A percentile compares a stretch with the other conserved stretches of the same genome.
Evolutionary conservation across 2,888 invertebrate species (phyloP).

Genomic region (Amphipyra tragopoginis): DNA sequence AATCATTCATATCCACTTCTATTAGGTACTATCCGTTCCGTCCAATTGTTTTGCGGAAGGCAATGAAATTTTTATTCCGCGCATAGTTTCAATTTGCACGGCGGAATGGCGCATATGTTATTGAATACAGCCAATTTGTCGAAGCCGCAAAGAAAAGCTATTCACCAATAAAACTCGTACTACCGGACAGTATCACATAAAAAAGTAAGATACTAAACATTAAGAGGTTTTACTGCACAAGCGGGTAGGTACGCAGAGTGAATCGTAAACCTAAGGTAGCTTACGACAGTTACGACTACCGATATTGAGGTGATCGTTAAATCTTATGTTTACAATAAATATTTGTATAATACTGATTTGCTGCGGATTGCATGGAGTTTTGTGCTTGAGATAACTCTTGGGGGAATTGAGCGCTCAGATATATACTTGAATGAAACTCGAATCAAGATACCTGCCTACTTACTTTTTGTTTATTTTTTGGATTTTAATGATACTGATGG

Average conservation of each 20-base stretch:
- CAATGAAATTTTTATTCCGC: no score
- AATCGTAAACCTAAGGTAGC: slow-evolving; percentile 30
- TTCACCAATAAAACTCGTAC: slow-evolving; percentile 1
- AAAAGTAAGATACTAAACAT: slow-evolving; percentile 25
- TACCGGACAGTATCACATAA: slow-evolving; percentile 7
- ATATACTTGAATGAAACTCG: no score
- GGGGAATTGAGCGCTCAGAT: no score
- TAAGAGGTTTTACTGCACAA: slow-evolving; percentile 29
- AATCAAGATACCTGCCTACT: no score
- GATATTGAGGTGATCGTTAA: slow-evolving; percentile 37
- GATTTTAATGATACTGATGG: no score
- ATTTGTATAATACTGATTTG: slow-evolving; percentile 24
- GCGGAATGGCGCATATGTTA: no score
- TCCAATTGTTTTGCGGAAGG: no score
- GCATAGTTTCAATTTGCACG: no score
- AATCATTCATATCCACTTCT: no score
- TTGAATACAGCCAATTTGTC: background rate
- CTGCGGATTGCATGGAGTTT: background rate
- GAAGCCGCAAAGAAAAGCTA: background rate
- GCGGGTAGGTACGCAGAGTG: slow-evolving; percentile 2
- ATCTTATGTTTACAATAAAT: slow-evolving; percentile 37
- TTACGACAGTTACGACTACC: slow-evolving; percentile 30
- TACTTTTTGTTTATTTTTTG: no score
- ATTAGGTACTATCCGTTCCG: no score
- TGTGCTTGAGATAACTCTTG: background rate